Conservation (phyloP, 2,113 vertebrate species). For the Notarius lentiginosus region DNA sequence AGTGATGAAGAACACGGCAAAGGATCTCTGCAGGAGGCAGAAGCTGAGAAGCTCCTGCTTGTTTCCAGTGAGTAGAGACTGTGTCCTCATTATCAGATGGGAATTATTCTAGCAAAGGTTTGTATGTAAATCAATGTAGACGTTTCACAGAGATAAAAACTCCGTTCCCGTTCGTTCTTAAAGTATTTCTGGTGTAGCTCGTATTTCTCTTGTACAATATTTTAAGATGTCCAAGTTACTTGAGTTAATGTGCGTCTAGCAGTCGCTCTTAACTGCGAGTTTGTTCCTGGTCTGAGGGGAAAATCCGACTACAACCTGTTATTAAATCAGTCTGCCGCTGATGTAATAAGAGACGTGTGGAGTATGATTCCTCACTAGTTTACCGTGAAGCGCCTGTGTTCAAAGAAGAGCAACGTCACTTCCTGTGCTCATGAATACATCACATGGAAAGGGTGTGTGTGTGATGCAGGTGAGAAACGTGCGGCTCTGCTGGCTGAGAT, state of each 20-base stretch:
- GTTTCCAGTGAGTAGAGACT: slow-evolving; percentile 67
- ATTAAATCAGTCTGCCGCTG: no score
- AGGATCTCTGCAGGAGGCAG: slow-evolving; percentile 77
- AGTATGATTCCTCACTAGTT: not conserved
- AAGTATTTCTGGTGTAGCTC: not conserved
- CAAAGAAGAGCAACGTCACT: no score
- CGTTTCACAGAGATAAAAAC: not conserved
- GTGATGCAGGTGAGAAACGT: slow-evolving; percentile 71
- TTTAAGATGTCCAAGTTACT: no score
- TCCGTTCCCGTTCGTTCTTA: not conserved
- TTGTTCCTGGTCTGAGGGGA: no score
- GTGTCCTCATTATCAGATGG: not conserved
- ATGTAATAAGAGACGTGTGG: no score
- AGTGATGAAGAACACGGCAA: slow-evolving; percentile 75
- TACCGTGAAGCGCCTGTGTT: not conserved
- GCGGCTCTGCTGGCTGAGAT: slow-evolving; percentile 69
- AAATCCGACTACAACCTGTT: no score
- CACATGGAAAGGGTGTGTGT: not conserved
- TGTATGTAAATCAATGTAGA: not conserved
- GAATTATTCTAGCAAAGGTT: not conserved
- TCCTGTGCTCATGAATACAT: not conserved
- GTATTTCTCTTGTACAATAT: no score
- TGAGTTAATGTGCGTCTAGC: no score
- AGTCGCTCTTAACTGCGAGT: no score
- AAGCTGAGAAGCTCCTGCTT: slow-evolving; percentile 77